These are phyloP conservation scores for Fissipunctia ypsillon DNA, from an alignment of 2,888 invertebrate species.

Conservation along the genomic window DNA sequence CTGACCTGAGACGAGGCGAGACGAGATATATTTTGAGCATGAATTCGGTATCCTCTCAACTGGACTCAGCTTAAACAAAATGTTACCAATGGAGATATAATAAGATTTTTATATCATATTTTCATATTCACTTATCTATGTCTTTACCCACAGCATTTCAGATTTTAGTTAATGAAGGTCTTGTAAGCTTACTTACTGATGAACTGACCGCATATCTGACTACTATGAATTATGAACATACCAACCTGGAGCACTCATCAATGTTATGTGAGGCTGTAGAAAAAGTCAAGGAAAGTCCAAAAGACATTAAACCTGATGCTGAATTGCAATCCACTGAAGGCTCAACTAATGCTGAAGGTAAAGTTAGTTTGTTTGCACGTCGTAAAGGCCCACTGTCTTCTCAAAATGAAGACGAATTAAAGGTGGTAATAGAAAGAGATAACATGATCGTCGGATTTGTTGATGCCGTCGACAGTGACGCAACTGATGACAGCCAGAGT, in stretches of 20 bases:
- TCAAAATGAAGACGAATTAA: conserved; percentile 82
- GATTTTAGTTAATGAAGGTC: conserved; percentile 86
- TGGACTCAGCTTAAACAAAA: neutral
- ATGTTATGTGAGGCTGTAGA: conserved; percentile 63
- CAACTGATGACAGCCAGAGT: conserved; percentile 81
- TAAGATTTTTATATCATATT: neutral
- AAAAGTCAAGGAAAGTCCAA: conserved; percentile 60
- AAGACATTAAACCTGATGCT: conserved; percentile 39
- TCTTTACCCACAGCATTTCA: conserved; percentile 80
- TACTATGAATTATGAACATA: conserved; percentile 86
- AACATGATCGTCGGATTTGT: conserved; percentile 88
- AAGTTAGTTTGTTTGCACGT: conserved; percentile 74
- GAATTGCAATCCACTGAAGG: conserved; percentile 42
- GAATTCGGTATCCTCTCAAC: conserved; percentile 2
- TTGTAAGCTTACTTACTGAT: conserved; percentile 83
- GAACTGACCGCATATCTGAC: conserved; percentile 82
- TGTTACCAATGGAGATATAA: neutral
- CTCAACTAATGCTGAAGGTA: conserved; percentile 62
- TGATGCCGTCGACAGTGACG: conserved; percentile 84
- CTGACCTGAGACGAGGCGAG: neutral
- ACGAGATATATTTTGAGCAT: neutral
- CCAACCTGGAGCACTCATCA: conserved; percentile 70
- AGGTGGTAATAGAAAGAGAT: conserved; percentile 87
- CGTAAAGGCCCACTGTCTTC: conserved; percentile 75
- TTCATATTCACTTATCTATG: neutral